phyloP scores from a whole-genome alignment of 2,888 invertebrate species.

The Ectropis crepuscularia region DNA sequence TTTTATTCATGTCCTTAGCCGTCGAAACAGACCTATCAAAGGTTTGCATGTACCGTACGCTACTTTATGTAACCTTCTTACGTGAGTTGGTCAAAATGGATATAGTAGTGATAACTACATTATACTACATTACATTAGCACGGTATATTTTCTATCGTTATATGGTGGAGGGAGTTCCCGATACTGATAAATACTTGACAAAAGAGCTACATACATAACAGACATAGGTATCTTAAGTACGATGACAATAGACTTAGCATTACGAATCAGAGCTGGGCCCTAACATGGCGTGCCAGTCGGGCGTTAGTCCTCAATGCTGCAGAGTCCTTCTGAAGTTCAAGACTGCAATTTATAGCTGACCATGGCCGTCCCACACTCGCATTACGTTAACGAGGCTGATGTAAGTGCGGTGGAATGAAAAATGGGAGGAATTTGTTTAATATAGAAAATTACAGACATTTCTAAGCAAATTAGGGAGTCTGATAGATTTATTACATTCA shows the following conservation, averaged over 20 bases:
- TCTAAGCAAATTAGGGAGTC: neutral
- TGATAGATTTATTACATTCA: neutral
- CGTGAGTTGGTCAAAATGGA: no score
- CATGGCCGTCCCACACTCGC: conserved; percentile 7
- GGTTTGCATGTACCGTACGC: no score
- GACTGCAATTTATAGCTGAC: conserved; percentile 29
- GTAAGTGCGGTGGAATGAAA: neutral
- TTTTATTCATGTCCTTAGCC: no score
- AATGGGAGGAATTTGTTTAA: neutral
- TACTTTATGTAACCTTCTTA: no score
- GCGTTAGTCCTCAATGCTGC: conserved; percentile 38
- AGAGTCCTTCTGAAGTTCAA: conserved; percentile 42
- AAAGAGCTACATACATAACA: no score
- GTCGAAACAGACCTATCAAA: no score
- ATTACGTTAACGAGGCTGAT: conserved; percentile 11
- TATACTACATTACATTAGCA: no score
- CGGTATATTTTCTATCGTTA: no score
- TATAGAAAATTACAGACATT: neutral
- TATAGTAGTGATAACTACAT: no score
- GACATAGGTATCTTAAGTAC: no score
- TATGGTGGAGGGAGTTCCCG: no score
- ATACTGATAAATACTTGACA: no score
- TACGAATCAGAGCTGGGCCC: conserved; percentile 12
- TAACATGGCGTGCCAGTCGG: conserved; percentile 32
- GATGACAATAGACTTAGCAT: neutral